Conservation (phyloP, 2,888 invertebrate genomes). For the Tubiluchus corallicola region DNA sequence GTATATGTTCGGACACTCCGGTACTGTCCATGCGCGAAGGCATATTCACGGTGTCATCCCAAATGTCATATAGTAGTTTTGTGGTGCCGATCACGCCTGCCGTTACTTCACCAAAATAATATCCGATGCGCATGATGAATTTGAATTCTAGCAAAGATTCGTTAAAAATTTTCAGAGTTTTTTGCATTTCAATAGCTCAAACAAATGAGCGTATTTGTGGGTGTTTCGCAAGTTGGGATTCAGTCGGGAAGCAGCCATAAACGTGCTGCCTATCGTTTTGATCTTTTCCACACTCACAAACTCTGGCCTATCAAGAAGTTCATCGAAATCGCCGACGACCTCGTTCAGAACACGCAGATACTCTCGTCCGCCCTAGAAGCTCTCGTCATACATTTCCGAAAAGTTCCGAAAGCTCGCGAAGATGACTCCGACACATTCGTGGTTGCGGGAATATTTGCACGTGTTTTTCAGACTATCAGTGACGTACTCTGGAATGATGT, state of each 20-base stretch:
- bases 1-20: slow-evolving; percentile 61
- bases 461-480: slow-evolving; percentile 79
- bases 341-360: slow-evolving; percentile 73
- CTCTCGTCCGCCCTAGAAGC: slow-evolving; percentile 82
- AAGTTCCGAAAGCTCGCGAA: slow-evolving; percentile 94
- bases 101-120: slow-evolving; percentile 84
- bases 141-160: slow-evolving; percentile 75
- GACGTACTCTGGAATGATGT: slow-evolving; percentile 88
- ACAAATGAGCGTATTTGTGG: slow-evolving; percentile 55
- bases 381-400: slow-evolving; percentile 93
- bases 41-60: slow-evolving; percentile 96
- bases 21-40: slow-evolving; percentile 94
- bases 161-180: slow-evolving; percentile 67
- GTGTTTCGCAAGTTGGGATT: slow-evolving; percentile 57
- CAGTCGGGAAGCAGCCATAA: slow-evolving; percentile 91
- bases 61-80: slow-evolving; percentile 89
- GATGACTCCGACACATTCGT: slow-evolving; percentile 74
- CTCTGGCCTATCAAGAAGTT: slow-evolving; percentile 51
- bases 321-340: slow-evolving; percentile 65
- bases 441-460: slow-evolving; percentile 76
- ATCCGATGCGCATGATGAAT: slow-evolving; percentile 41
- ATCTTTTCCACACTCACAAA: slow-evolving; percentile 74
- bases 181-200: slow-evolving; percentile 72
- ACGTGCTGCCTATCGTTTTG: slow-evolving; percentile 83
- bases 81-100: slow-evolving; percentile 89